Percentiles rank a stretch among this genome's conserved stretches.
phyloP scores from a whole-genome alignment of 2,113 vertebrate species.

The Podarcis cretensis region DNA sequence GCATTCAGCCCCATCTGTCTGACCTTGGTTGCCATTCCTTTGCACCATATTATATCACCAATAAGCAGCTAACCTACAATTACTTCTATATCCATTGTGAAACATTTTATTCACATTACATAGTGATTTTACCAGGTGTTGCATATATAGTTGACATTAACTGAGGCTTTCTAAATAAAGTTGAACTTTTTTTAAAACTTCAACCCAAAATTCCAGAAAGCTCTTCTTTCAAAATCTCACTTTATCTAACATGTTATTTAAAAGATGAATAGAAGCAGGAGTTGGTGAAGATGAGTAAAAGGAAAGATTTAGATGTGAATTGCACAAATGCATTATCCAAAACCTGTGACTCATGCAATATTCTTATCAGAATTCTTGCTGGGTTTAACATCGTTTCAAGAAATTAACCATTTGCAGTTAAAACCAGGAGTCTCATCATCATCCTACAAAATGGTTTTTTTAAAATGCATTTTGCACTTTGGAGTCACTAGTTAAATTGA shows the following conservation, averaged over 20 bases:
- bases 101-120: not conserved
- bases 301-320: not conserved
- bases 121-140: slow-evolving; percentile 20
- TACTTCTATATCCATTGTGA: slow-evolving; percentile 30
- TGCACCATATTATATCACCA: slow-evolving; percentile 20
- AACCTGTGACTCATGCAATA: slow-evolving; percentile 36
- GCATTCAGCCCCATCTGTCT: slow-evolving; percentile 1
- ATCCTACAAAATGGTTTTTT: not conserved
- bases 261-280: slow-evolving; percentile 19
- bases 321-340: slow-evolving; percentile 42
- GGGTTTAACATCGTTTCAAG: not conserved
- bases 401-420: slow-evolving; percentile 15
- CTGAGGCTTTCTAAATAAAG: slow-evolving; percentile 1
- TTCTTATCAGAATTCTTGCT: not conserved
- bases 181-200: slow-evolving; percentile 26
- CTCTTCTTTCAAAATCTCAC: slow-evolving; percentile 6
- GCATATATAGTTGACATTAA: slow-evolving; percentile 29
- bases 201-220: slow-evolving; percentile 14
- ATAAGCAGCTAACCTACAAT: slow-evolving; percentile 39
- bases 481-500: not conserved
- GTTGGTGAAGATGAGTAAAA: slow-evolving; percentile 17
- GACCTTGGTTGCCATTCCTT: not conserved
- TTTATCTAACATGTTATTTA: slow-evolving; percentile 26
- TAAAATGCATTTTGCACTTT: not conserved
- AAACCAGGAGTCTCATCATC: slow-evolving; percentile 1